These are phyloP conservation scores for Penaeus chinensis DNA, from an alignment of 1,140 invertebrate species.

Conservation along the genomic window DNA sequence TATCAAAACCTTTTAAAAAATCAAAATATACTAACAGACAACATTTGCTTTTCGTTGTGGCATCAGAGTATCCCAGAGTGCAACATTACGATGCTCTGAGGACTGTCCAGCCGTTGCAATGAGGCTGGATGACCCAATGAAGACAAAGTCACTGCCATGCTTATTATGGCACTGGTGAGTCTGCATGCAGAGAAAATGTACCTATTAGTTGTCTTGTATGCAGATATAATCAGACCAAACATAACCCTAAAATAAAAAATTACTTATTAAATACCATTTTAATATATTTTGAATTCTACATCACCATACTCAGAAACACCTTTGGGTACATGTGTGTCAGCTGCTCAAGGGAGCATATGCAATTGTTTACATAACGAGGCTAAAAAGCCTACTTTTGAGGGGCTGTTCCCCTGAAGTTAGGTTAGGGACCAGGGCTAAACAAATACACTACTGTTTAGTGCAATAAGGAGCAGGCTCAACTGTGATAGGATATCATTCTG, in stretches of 20 bases:
- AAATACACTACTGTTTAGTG: too few species aligned
- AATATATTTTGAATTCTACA: not conserved
- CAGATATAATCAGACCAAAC: slow-evolving; percentile 32
- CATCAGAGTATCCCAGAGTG: slow-evolving; percentile 97
- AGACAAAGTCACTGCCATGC: slow-evolving; percentile 96
- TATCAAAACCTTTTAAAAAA: not conserved
- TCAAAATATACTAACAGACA: slow-evolving; percentile 70
- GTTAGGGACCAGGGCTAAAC: too few species aligned
- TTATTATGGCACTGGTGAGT: slow-evolving; percentile 97
- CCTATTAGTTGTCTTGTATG: not conserved
- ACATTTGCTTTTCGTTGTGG: slow-evolving; percentile 94
- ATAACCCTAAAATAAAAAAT: slow-evolving; percentile 31
- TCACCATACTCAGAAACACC: too few species aligned
- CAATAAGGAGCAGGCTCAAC: too few species aligned
- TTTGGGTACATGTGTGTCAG: too few species aligned
- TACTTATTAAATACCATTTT: not conserved
- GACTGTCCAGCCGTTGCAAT: slow-evolving; percentile 97
- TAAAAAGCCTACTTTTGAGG: too few species aligned
- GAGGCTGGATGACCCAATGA: slow-evolving; percentile 96
- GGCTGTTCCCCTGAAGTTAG: too few species aligned
- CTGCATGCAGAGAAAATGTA: slow-evolving; percentile 72
- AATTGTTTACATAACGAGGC: too few species aligned
- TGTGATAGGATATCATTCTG: too few species aligned
- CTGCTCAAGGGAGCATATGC: too few species aligned
- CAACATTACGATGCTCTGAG: slow-evolving; percentile 97